Conservation (phyloP, 2,797 vertebrate genomes). For the Aselliscus stoliczkanus region DNA sequence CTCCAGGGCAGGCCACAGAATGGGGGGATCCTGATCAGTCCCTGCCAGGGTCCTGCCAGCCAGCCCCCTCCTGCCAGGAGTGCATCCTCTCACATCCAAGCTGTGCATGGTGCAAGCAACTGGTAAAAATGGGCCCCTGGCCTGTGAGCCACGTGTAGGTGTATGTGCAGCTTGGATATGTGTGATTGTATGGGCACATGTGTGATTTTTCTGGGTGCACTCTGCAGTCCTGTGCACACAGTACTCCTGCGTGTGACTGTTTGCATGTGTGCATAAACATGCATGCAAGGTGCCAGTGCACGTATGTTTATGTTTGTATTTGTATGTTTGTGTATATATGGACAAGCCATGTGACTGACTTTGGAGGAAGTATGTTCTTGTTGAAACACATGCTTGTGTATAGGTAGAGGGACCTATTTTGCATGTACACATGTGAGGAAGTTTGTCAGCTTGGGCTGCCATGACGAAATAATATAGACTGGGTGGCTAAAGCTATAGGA, state of each 20-base stretch:
- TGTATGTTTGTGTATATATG: neutral
- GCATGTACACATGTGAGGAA: neutral
- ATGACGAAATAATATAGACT: neutral
- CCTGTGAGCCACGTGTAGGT: neutral
- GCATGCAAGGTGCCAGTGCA: neutral
- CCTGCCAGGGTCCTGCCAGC: slow-evolving; percentile 67
- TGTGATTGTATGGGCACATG: neutral
- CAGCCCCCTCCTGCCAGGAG: slow-evolving; percentile 78
- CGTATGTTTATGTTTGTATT: neutral
- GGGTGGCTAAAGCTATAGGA: neutral
- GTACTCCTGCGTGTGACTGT: neutral
- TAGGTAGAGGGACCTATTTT: neutral
- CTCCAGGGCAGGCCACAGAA: neutral
- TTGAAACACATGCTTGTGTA: neutral
- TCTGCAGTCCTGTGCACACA: neutral
- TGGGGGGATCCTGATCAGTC: neutral
- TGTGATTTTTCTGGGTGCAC: neutral
- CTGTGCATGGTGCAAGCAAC: slow-evolving; percentile 85
- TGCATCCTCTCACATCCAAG: slow-evolving; percentile 82
- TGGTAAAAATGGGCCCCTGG: slow-evolving; percentile 71
- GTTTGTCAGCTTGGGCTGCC: neutral
- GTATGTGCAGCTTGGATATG: neutral
- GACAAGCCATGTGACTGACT: neutral
- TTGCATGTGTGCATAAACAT: neutral
- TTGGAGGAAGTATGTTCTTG: neutral